Evolutionary conservation across 2,888 invertebrate genomes (phyloP), one percentile per base, ranked within the genome.

Genomic region (Drosophila mercatorum): DNA sequence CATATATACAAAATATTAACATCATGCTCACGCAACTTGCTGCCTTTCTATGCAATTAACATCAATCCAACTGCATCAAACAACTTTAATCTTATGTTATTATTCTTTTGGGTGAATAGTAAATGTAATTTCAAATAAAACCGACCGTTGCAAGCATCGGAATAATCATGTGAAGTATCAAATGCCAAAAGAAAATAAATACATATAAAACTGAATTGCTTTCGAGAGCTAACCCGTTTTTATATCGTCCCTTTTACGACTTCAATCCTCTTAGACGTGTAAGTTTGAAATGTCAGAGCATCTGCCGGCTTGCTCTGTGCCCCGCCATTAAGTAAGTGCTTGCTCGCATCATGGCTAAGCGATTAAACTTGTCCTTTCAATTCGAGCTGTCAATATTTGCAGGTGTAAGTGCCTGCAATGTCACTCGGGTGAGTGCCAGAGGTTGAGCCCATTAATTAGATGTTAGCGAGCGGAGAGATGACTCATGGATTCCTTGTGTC

Each of bases 401-500:
- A 58, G 53, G 62, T 51, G 52, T 61, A 62, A 65, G 69, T 74
- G 72, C 46, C 56, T 49, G 58, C 57, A 59, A 55, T 46, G 67
- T 58, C 58, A 64, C 44, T 57, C 52, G 46, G 63, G 63, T 66
- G 64, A 56, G 12, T 38, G 59, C 43, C 51, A 46, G 6, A 46
- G 67, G 12, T 65, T 55, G 69, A 63, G 55, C 64, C 66, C 53
- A 68, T 73, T 78, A 83, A 81, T 84, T 87, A 81, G 70, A 52
- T 66, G 68, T 79, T 79, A 81, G 62, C 60, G 8, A 12, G 26
- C 7, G 8, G 8, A 52, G 55, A 56, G 55, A 60, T 78, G 78
- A 77, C 67, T 62, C 74, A 67, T 63, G 40, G 44, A 38, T 10
- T 51, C 51, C 57, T 28, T 56, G 26, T 57, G 49, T 44, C 60